Evolutionary conservation across 2,797 vertebrate genomes (phyloP), one percentile per base, ranked within the genome.

Genomic region (Pteronotus mesoamericanus): DNA sequence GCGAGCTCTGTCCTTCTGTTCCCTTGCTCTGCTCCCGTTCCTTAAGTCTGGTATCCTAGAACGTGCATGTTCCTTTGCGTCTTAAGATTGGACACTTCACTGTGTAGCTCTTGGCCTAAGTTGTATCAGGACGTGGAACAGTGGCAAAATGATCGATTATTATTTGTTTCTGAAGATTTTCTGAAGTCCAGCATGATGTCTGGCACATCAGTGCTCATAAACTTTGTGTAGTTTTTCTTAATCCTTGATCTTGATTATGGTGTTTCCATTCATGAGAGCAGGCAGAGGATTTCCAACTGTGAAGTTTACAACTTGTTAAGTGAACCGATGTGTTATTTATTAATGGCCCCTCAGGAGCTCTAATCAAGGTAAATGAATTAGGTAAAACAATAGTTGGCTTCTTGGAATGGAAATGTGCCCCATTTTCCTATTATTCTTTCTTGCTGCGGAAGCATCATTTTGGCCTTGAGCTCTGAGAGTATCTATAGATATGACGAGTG

Each of bases 291-390:
- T 94, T 68, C 21, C 24, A 78, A 15, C 39, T 87, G 29, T 86
- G 80, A 87, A 57, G 48, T 86, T 83, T 57, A 89, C 51, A 75
- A 19, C 24, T 92, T 94, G 64, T 85, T 51, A 92, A 82, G 61
- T 48, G 84, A 94, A 78, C 42, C 89, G 37, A 46, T 89, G 42
- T 34, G 80, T 91, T 88, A 69, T 91, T 94, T 80, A 39, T 84
- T 74, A 82, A 61, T 64, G 37, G 51, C 79, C 51, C 61, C 12
- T 82, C 37, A 84, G 71, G 53, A 53, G 32, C 61, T 84, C 18
- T 83, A 37, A 69, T 53, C 57, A 75, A 87, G 51, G 29, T 87
- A 89, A 87, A 91, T 78, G 66, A 86, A 53, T 75, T 89, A 94
- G 37, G 26, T 95, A 48, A 91, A 96, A 84, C 9, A 84, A 34